phyloP scores from a whole-genome alignment of 2,113 vertebrate genomes.

The Odobenus rosmarus region DNA sequence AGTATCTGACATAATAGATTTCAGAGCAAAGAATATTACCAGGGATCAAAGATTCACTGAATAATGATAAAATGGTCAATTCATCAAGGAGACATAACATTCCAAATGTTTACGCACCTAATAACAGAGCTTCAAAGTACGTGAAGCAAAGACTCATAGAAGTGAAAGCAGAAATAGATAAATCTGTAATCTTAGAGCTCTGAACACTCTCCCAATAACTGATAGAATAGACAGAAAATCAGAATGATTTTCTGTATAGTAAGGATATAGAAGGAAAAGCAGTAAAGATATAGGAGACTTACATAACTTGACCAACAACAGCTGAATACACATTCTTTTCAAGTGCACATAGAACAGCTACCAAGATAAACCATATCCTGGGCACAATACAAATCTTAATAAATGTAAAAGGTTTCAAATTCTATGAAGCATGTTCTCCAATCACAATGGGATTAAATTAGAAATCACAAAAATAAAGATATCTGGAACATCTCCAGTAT shows the following conservation, averaged over 20 bases:
- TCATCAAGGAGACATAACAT: neutral
- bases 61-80: neutral
- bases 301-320: neutral
- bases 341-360: neutral
- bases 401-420: neutral
- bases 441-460: neutral
- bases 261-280: neutral
- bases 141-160: neutral
- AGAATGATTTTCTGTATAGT: neutral
- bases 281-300: neutral
- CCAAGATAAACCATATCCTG: neutral
- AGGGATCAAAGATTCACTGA: neutral
- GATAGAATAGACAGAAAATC: neutral
- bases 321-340: neutral
- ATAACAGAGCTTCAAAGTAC: neutral
- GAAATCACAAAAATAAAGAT: neutral
- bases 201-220: neutral
- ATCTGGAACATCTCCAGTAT: neutral
- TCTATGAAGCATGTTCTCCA: neutral
- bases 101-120: neutral
- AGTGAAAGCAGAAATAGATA: neutral
- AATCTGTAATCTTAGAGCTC: neutral
- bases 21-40: slow-evolving; percentile 12
- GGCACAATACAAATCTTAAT: slow-evolving; percentile 9
- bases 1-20: neutral